Percentiles rank a stretch among this genome's conserved stretches.
phyloP scores from a whole-genome alignment of 2,113 vertebrate species.

The Ondatra zibethicus region DNA sequence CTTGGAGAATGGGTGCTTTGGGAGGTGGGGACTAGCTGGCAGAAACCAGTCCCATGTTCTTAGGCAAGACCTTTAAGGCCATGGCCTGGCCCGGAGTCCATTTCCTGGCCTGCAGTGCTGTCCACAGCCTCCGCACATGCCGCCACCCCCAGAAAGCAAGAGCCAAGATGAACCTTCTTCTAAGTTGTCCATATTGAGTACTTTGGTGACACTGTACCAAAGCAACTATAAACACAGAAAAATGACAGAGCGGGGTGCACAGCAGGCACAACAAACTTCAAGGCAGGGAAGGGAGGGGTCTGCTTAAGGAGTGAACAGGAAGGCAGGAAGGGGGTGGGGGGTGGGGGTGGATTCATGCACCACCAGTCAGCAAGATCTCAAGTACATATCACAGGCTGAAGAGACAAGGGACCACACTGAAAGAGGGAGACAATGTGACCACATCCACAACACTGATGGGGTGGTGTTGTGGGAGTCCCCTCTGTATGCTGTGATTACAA shows the following conservation, averaged over 20 bases:
- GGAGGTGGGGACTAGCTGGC: not conserved
- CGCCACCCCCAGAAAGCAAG: not conserved
- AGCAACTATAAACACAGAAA: not conserved
- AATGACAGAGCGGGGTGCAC: fast-evolving
- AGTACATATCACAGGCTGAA: not conserved
- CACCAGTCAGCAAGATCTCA: fast-evolving
- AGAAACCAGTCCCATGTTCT: not conserved
- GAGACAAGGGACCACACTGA: not conserved
- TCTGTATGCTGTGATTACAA: no score
- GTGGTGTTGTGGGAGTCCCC: no score
- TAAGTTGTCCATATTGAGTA: no score
- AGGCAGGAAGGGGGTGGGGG: not conserved
- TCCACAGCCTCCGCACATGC: not conserved
- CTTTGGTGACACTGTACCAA: not conserved
- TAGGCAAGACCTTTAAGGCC: not conserved
- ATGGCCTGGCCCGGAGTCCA: not conserved
- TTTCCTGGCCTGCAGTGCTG: no score
- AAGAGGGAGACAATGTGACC: not conserved
- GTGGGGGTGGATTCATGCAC: not conserved
- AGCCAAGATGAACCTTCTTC: not conserved
- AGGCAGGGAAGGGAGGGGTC: not conserved
- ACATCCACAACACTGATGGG: no score
- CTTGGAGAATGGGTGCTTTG: not conserved
- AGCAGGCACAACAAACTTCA: fast-evolving
- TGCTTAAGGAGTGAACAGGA: not conserved